Conservation (phyloP, 2,888 invertebrate species). For the Aporophyla nigra region DNA sequence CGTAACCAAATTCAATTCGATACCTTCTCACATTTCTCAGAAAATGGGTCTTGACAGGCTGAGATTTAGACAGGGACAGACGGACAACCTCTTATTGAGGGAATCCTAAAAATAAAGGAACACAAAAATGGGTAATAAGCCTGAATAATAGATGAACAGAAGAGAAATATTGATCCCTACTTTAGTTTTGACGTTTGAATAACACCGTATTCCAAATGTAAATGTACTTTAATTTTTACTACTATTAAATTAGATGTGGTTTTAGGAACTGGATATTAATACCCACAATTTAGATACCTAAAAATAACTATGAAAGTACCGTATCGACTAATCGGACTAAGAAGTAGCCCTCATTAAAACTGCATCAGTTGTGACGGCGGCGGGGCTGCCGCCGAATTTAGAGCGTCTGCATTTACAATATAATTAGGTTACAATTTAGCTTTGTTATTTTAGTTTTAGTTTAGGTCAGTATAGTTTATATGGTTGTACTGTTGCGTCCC, state of each 20-base stretch:
- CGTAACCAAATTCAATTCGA: too few species aligned
- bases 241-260: not conserved
- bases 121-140: too few species aligned
- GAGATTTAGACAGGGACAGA: too few species aligned
- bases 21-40: too few species aligned
- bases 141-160: too few species aligned
- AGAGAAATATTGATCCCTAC: not conserved
- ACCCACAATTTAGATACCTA: not conserved
- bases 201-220: not conserved
- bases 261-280: not conserved
- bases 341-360: constrained; percentile 26
- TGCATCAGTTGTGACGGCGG: constrained; percentile 27
- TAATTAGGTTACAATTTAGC: constrained; percentile 13
- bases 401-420: constrained; percentile 10
- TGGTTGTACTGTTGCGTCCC: too few species aligned
- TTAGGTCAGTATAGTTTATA: not conserved
- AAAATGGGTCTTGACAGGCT: too few species aligned
- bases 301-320: not conserved
- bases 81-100: too few species aligned
- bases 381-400: constrained; percentile 15
- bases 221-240: not conserved
- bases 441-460: constrained; percentile 1
- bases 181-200: not conserved
- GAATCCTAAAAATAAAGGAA: too few species aligned
- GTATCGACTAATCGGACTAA: constrained; percentile 1